These are phyloP conservation scores for Diaphora mendica DNA, from an alignment of 2,888 invertebrate genomes.

Conservation along the genomic window DNA sequence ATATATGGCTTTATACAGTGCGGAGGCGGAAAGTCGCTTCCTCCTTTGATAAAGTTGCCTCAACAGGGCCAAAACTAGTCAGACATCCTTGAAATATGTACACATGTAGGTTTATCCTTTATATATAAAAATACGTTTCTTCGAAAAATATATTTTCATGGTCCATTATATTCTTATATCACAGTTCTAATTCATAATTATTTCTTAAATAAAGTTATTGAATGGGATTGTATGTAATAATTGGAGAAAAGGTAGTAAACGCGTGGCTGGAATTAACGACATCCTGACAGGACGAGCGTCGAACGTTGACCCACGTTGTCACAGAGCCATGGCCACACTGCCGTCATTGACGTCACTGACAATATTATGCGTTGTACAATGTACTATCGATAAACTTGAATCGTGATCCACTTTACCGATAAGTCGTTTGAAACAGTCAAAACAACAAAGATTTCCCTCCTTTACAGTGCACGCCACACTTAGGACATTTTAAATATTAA, in stretches of 20 bases:
- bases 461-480: no score
- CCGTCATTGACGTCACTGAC: conserved; percentile 36
- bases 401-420: no score
- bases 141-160: not conserved
- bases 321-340: conserved; percentile 34
- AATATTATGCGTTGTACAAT: not conserved
- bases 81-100: not conserved
- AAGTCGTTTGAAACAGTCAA: no score
- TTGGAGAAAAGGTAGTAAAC: conserved; percentile 59
- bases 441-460: no score
- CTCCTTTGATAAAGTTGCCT: not conserved
- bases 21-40: not conserved
- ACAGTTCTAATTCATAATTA: conserved; percentile 8
- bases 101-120: not conserved
- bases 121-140: not conserved
- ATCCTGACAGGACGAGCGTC: conserved; percentile 78
- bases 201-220: conserved; percentile 24
- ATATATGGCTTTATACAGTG: not conserved
- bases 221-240: conserved; percentile 37
- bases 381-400: not conserved
- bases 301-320: conserved; percentile 71
- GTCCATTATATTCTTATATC: not conserved
- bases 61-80: not conserved
- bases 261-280: conserved; percentile 80
- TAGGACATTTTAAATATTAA: no score